Base-by-base conservation (phyloP, 2,113 vertebrate genomes). In the Antennarius striatus region DNA sequence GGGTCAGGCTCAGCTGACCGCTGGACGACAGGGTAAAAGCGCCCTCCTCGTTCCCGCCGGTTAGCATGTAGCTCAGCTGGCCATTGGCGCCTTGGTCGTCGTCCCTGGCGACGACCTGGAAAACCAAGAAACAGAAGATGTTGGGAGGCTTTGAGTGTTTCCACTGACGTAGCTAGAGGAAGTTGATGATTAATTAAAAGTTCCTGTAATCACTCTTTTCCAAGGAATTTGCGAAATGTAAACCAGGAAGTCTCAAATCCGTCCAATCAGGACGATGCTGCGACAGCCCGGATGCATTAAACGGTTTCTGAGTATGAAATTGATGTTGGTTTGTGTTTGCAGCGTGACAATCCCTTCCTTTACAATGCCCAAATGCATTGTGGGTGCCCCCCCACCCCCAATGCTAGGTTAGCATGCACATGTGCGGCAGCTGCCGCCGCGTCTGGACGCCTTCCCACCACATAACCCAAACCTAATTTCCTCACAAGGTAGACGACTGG, bases 31-130 rank as follows among this genome's bases (percentile, higher is more conserved):
- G 92, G 29, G 85, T 93, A 71, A 99, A 99, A 0, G 94, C 91
- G 0, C 89, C 91, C 9, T 94, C 94, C 30, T 96, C 95, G 0
- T 96, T 95, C 7, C 95, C 96, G 40, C 86, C 84, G 7, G 87
- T 86, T 1, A 99, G 91, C 61, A 93, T 57, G 4, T 99, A 99
- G 7, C 91, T 95, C 28, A 98, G 91, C 84, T 93, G 94, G 75
- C 96, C 94, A 16, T 98, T 98, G 5, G 90, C 78, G 2, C 94
- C 94, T 62, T 97, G 94, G 73, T 99, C 97, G 3, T 98, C 96
- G 0, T 99, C 98, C 64, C 94, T 93, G n/a, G 96, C 98, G 15
- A 97, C 89, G 42, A 99, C 96, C 98, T 99, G 64, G 2, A 77
- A 29, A 57, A 69, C 22, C 78, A 15, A 47, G 45, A 45, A 48